Conservation (phyloP, 1,140 invertebrate genomes). For the Doryteuthis pealeii region DNA sequence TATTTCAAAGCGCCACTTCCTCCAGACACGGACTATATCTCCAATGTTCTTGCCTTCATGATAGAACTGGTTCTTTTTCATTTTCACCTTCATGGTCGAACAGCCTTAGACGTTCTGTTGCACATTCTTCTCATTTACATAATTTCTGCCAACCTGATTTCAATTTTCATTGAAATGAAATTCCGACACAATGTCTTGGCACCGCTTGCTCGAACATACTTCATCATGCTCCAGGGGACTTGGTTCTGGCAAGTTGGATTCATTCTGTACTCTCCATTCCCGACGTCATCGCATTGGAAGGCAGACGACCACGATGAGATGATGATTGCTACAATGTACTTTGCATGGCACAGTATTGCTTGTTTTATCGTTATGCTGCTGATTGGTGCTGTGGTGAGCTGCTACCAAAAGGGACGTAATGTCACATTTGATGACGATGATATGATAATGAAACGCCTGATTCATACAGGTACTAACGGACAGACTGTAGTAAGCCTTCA, state of each 20-base stretch:
- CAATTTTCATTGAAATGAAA: slow-evolving; percentile 57
- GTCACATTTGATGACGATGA: slow-evolving; percentile 33
- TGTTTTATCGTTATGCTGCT: slow-evolving; percentile 50
- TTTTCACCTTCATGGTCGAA: slow-evolving; percentile 63
- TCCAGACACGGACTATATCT: slow-evolving; percentile 58
- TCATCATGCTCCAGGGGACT: slow-evolving; percentile 61
- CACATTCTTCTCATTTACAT: slow-evolving; percentile 62
- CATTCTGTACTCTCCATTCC: slow-evolving; percentile 62
- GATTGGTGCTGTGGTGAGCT: slow-evolving; percentile 45
- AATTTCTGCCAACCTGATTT: slow-evolving; percentile 47
- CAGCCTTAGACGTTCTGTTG: slow-evolving; percentile 60
- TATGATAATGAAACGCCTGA: slow-evolving; percentile 36
- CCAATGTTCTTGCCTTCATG: slow-evolving; percentile 55
- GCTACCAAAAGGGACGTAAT: slow-evolving; percentile 29
- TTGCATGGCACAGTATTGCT: slow-evolving; percentile 60
- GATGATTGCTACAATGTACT: slow-evolving; percentile 62
- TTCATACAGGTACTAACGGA: slow-evolving; percentile 41
- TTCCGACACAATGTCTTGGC: slow-evolving; percentile 54
- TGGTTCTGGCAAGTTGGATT: slow-evolving; percentile 65
- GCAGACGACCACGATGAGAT: slow-evolving; percentile 59
- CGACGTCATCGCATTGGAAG: slow-evolving; percentile 54
- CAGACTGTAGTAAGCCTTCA: slow-evolving; percentile 39
- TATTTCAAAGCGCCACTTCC: slow-evolving; percentile 56
- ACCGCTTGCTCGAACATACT: slow-evolving; percentile 55
- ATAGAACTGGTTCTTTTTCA: slow-evolving; percentile 63